Evolutionary conservation across 2,797 vertebrate species (phyloP), one percentile per base, ranked within the genome.

Genomic region (Cyclopterus lumpus): DNA sequence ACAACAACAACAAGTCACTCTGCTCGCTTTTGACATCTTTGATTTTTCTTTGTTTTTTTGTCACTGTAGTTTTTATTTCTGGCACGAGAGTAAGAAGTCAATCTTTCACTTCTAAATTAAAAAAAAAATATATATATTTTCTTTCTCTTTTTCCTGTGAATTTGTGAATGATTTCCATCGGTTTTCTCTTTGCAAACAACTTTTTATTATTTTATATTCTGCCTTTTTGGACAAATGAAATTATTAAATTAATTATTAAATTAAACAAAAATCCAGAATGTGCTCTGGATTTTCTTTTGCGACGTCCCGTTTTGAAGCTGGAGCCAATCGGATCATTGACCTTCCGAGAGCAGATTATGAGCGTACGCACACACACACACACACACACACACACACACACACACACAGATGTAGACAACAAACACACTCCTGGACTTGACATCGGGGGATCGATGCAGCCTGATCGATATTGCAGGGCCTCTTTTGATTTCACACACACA

Each of bases 401-500:
- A 49, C 1, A 67, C 86, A 77, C 57, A 30, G 36, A 80, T n/a
- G 70, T 38, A 48, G 44, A 80, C 75, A 67, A 75, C 75, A 58
- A 69, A 68, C 80, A 36, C 74, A 51, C 80, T 72, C 71, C 55
- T 85, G 79, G 80, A 86, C 80, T 81, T 66, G 54, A 83, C 83
- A 82, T 81, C 69, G 83, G 79, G n/a, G 54, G 87, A 90, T 92
- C 89, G 8, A 88, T 89, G 32, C 1, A 3, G 53, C 36, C 61
- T 64, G 67, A 86, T 93, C 90, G 22, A 89, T 90, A 49, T 36
- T 16, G 72, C 24, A 68, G 68, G 68, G 67, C 77, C 69, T 48
- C 75, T 86, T n/a, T 68, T 65, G 72, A 81, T 81, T 84, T 79
- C 82, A 86, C 84, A 85, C 73, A 53, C 73, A 59, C 49, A 66